Base-by-base conservation (phyloP, 2,888 invertebrate species). In the Norana najaformis region DNA sequence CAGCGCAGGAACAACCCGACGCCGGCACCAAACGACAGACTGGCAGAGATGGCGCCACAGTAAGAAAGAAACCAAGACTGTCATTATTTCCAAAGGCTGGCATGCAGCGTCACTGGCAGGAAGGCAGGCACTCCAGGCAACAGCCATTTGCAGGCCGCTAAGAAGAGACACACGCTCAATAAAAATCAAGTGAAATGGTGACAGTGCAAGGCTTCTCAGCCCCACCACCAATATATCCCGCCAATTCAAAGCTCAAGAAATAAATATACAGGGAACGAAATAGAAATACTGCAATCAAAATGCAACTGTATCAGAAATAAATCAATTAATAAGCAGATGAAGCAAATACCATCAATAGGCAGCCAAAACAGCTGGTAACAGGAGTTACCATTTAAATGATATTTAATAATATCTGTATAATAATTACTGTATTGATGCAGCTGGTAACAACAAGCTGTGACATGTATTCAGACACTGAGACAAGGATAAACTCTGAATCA, bases 171-270 rank as follows among this genome's bases (percentile, higher is more conserved):
- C 69, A 69, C 69, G 69, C 69, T 69, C 69, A 69, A 69, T 69
- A 69, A 69, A 47, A 69, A 69, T n/a, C 69, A 69, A 69, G n/a
- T 69, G 69, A 69, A 69, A 69, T 69, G 69, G n/a, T 69, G 69
- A 69, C 69, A 69, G 30, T n/a, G 69, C 69, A 2, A 69, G 69
- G 69, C n/a, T 69, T 69, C 69, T n/a, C 69, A 69, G n/a, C 8
- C n/a, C 30, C 30, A 69, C 69, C 69, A 69, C n/a, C 69, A 69
- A 69, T n/a, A 69, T 69, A 69, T 69, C 69, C 30, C 69, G n/a
- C n/a, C n/a, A n/a, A n/a, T n/a, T n/a, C n/a, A 69, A 13, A n/a
- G n/a, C n/a, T n/a, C 13, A 69, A 69, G 23, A 47, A 41, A 41
- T 41, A 41, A 41, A 4, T 6, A n/a, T n/a, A 30, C 30, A 16